These are phyloP conservation scores for Antechinus flavipes DNA, from an alignment of 2,113 vertebrate species.

Conservation along the genomic window DNA sequence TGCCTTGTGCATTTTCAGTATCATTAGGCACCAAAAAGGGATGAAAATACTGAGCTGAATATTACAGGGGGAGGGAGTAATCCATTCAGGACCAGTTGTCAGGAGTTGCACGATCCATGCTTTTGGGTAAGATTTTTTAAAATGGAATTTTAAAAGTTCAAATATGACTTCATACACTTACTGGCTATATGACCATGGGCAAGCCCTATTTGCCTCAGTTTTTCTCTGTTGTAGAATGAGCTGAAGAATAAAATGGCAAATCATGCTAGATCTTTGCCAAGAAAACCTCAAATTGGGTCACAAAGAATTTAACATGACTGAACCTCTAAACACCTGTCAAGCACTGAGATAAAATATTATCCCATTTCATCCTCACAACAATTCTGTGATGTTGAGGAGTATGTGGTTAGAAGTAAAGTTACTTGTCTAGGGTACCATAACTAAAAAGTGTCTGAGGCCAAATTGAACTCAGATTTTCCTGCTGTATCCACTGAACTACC, in stretches of 20 bases:
- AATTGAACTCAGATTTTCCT: background rate
- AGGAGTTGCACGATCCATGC: background rate
- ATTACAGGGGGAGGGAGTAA: background rate
- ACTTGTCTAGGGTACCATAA: background rate
- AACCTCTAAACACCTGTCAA: background rate
- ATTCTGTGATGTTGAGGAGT: background rate
- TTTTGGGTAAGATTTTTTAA: background rate
- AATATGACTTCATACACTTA: background rate
- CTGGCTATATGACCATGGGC: background rate
- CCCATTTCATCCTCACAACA: background rate
- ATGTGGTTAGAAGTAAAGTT: background rate
- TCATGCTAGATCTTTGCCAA: background rate
- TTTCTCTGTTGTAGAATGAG: background rate
- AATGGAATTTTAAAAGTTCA: background rate
- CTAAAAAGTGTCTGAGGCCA: background rate
- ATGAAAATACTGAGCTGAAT: background rate
- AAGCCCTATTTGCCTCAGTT: background rate
- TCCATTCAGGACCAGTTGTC: background rate
- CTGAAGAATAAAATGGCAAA: background rate
- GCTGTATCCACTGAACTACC: background rate
- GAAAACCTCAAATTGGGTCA: background rate
- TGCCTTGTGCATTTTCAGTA: background rate
- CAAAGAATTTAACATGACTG: background rate
- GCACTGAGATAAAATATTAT: background rate
- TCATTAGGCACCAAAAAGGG: background rate